Evolutionary conservation across 2,113 vertebrate species (phyloP).

Genomic region (Pardalotus punctatus): DNA sequence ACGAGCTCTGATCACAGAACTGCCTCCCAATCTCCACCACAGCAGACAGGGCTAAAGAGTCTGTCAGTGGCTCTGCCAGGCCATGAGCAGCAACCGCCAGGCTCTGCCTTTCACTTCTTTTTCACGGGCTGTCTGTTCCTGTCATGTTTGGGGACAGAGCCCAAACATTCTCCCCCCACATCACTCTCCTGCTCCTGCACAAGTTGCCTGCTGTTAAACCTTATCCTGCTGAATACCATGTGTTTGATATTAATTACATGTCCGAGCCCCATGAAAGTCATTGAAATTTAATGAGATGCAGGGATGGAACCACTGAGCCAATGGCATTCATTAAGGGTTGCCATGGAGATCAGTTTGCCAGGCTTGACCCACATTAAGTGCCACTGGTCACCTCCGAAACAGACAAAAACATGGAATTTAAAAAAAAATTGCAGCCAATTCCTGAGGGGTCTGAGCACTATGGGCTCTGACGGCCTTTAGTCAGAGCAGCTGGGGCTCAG

Average conservation of each 20-base stretch:
- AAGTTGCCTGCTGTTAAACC: slow-evolving; percentile 52
- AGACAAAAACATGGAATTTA: slow-evolving; percentile 60
- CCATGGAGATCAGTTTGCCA: slow-evolving; percentile 70
- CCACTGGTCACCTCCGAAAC: slow-evolving; percentile 60
- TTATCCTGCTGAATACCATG: slow-evolving; percentile 64
- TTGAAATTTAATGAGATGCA: slow-evolving; percentile 75
- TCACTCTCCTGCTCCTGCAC: not conserved
- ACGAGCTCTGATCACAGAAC: not conserved
- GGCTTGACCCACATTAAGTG: slow-evolving; percentile 73
- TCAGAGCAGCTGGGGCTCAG: slow-evolving; percentile 20
- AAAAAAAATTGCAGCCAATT: slow-evolving; percentile 34
- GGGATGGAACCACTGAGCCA: slow-evolving; percentile 67
- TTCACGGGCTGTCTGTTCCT: not conserved
- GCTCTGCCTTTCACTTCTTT: not conserved
- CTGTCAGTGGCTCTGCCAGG: accelerated
- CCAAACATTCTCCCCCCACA: not conserved
- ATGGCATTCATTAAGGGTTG: slow-evolving; percentile 72
- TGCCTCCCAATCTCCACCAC: not conserved
- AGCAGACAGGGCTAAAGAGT: not conserved
- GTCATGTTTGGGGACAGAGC: not conserved
- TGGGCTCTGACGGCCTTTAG: not conserved
- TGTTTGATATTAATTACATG: slow-evolving; percentile 74
- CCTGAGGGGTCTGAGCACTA: slow-evolving; percentile 26
- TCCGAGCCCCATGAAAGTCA: slow-evolving; percentile 66
- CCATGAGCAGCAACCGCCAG: not conserved